phyloP scores from a whole-genome alignment of 2,113 vertebrate species.

The Erythrolamprus reginae region DNA sequence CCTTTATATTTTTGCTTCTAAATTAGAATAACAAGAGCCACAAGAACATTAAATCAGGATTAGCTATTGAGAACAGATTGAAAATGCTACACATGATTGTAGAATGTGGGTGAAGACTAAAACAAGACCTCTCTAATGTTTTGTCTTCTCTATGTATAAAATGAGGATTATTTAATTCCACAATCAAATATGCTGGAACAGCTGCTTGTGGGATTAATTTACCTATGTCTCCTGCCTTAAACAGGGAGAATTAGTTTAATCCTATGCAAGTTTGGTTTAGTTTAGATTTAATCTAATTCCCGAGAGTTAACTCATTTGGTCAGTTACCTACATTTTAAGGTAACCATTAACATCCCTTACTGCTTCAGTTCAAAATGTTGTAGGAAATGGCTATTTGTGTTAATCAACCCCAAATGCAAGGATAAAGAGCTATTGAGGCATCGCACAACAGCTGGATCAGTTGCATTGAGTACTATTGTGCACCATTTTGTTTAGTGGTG shows the following conservation, averaged over 20 bases:
- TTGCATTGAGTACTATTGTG: background rate
- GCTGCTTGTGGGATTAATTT: background rate
- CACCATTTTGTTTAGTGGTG: background rate
- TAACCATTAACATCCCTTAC: background rate
- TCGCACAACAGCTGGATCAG: background rate
- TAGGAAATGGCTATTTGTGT: background rate
- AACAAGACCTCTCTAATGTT: background rate
- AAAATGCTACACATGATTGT: background rate
- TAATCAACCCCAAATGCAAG: background rate
- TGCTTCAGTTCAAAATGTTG: background rate
- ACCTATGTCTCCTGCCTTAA: background rate
- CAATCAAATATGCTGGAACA: background rate
- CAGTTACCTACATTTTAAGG: background rate
- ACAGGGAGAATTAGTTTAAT: background rate
- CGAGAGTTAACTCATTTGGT: background rate
- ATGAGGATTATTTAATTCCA: background rate
- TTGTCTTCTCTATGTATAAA: background rate
- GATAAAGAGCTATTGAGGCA: background rate
- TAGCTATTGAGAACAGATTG: background rate
- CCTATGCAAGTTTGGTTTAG: background rate
- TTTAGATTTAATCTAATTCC: background rate
- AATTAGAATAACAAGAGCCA: background rate
- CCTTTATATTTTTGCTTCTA: background rate
- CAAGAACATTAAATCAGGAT: background rate
- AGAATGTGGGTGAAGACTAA: background rate